Evolutionary conservation across 2,797 vertebrate species (phyloP), one percentile per base, ranked within the genome.

Genomic region (Thripadectes ignobilis): DNA sequence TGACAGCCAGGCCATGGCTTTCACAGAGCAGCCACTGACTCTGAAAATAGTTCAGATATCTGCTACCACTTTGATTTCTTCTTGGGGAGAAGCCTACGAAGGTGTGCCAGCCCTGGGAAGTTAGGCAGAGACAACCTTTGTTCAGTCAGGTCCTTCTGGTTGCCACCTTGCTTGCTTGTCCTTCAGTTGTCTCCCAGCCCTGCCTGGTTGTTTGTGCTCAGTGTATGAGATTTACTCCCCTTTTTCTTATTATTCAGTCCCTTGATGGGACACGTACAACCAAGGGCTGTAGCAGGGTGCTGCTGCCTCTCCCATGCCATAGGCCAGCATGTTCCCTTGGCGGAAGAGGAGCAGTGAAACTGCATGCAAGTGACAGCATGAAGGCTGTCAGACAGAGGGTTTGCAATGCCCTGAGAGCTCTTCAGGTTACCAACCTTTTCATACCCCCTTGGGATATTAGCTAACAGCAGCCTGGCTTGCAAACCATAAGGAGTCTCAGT

Each of bases 211-310:
- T 22, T 23, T 4, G 3, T 29, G 16, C 48, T 41, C 67, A 39
- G 0, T 1, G 1, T 14, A 57, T 2, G 27, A 65, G 22, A 43
- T 74, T 65, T 43, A 2, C 38, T 51, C 10, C 23, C 1, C 22
- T 73, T 67, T 19, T 11, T 5, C 14, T 15, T 57, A 3, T 49
- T 81, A 23, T 19, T 69, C 17, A 22, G 36, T 62, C 41, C 23
- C 39, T 66, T 1, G 2, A 45, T 27, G 22, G 27, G 14, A 11
- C 43, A 76, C 0, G 0, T 16, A 6, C 13, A 58, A 8, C 11
- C 39, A 45, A 2, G 0, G 4, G n/a, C 36, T 59, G 36, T 22
- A 57, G 26, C 32, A 55, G 20, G 12, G 13, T 10, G 30, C 18
- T 75, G 58, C 32, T 77, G n/a, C 30, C 41, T 74, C 12, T 77